Percentiles rank a stretch among this genome's conserved stretches.
Evolutionary conservation across 2,113 vertebrate genomes (phyloP).

Genomic region (Prionailurus viverrinus): DNA sequence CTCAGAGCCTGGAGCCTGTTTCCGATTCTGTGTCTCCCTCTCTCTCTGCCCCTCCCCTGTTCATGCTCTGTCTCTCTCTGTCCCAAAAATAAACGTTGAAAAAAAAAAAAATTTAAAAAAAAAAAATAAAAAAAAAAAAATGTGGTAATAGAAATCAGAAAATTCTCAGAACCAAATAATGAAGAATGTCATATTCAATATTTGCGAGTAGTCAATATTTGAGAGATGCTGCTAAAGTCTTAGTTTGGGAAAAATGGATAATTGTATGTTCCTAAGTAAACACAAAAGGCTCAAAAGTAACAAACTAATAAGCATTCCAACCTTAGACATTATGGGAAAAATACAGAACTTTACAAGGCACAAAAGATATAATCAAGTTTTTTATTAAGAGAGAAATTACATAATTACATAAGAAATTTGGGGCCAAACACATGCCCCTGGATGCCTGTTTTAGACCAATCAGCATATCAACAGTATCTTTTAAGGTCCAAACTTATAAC

Average conservation of each 20-base stretch:
- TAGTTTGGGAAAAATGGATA: neutral
- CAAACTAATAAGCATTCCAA: neutral
- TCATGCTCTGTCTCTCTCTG: no score
- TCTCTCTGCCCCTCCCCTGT: no score
- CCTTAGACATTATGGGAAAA: neutral
- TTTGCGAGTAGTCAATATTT: neutral
- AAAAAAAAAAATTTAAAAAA: no score
- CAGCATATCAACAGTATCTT: neutral
- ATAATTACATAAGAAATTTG: neutral
- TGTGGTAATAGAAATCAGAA: conserved; percentile 18
- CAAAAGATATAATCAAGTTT: neutral
- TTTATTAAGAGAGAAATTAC: neutral
- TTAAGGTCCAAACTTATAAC: neutral
- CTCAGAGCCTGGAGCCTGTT: no score
- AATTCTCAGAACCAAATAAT: neutral
- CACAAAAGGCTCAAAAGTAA: conserved; percentile 1
- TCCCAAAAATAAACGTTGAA: no score
- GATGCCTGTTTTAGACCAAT: neutral
- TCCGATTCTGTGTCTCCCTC: no score
- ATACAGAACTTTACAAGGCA: conserved; percentile 13
- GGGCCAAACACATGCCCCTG: neutral
- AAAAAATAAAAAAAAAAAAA: no score
- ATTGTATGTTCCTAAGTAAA: neutral
- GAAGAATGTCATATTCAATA: neutral
- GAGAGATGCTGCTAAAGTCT: neutral